Base-by-base conservation (phyloP, 2,888 invertebrate species). In the Metacarcinus magister region DNA sequence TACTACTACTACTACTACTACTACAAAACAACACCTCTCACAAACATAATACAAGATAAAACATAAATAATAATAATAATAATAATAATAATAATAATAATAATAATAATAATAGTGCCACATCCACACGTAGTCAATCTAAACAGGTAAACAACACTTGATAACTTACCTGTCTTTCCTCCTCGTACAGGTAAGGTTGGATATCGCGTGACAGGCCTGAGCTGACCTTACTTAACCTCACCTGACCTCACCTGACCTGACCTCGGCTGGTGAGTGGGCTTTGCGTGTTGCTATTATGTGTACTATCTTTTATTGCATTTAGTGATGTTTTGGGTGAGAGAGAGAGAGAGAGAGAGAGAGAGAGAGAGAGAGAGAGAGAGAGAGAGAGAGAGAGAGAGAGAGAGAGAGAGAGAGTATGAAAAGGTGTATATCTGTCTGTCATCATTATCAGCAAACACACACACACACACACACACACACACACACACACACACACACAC, bases 401-500 rank as follows among this genome's bases (percentile, higher is more conserved):
- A 46, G 46, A 46, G 46, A 46, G 46, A 46, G 4, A 7, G 10
- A 46, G 10, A 7, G 4, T 7, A 46, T 7, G 4, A 46, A 46
- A 10, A 46, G 10, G 5, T 46, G 46, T 46, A 10, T 60, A n/a
- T 67, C n/a, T n/a, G 10, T 67, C 16, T n/a, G 5, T 67, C 67
- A 67, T 67, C 67, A n/a, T 67, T 23, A 54, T 54, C 54, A 54
- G 54, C 5, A 54, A 2, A 10, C 54, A 10, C 54, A 46, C 46
- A 46, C 46, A 46, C 46, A 10, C 54, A 54, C 10, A 54, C 54
- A 54, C 54, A 54, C 54, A 7, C 54, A 54, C 54, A 54, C 54
- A 54, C 54, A 67, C 67, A 67, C 67, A n/a, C 67, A 67, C 67
- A 67, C 67, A 67, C 67, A 67, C 67, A 67, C 67, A 67, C 67